Evolutionary conservation across 2,113 vertebrate genomes (phyloP), one percentile per base, ranked within the genome.

Genomic region (Accipiter cooperii): DNA sequence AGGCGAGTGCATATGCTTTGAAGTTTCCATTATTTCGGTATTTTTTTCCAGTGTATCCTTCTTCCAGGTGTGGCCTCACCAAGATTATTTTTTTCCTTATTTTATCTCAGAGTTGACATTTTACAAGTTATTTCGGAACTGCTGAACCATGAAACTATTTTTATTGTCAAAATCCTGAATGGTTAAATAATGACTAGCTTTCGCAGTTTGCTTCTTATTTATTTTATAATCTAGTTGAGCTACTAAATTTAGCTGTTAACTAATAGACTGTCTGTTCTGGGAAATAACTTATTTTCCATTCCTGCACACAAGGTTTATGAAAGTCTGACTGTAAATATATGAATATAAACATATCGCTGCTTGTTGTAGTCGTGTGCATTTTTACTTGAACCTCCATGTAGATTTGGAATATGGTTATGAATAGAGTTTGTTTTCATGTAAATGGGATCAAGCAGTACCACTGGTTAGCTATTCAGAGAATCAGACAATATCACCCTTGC

Each of bases 401-500:
- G 97, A 96, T 97, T 97, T 97, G 94, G 95, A 97, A 98, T 91
- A 96, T 93, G 96, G 96, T 96, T 97, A 96, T 98, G 98, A 98
- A 98, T 97, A 96, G 97, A 97, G 96, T 92, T 98, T 98, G 97
- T 98, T 98, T 98, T 97, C 97, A 98, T 98, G 97, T 97, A 98
- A 98, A 98, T 98, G 97, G 97, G 96, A 97, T 98, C 95, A 98
- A 98, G 96, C 95, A 91, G 96, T 95, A 98, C 96, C 82, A 97
- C 95, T 97, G 97, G 96, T 97, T 98, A 95, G 97, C 93, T 97
- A 97, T 98, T 98, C 97, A 98, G 89, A 82, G 93, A 97, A 96
- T 93, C 95, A 97, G 96, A 98, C 97, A 98, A 98, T 98, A 94
- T 96, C 93, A 97, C 94, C 90, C 96, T 98, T 82, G 90, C 97